These are phyloP conservation scores for Dermatophagoides farinae DNA, from an alignment of 1,140 invertebrate species.

Conservation along the genomic window DNA sequence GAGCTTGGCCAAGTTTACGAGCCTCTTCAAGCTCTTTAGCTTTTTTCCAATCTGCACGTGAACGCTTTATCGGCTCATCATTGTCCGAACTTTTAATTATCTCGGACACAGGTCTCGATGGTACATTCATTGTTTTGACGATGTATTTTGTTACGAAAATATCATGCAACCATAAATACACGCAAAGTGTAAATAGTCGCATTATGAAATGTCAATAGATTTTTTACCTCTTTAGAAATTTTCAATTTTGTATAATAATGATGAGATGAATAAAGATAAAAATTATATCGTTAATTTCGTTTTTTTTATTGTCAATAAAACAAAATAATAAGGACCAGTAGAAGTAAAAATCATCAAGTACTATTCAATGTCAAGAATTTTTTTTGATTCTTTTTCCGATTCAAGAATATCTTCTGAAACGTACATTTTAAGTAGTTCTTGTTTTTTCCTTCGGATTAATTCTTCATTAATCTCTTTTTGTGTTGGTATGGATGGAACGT, in stretches of 20 bases:
- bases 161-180: too few relatives aligned
- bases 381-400: constrained; percentile 20
- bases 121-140: constrained; percentile 16
- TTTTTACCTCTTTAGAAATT: too few relatives aligned
- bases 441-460: constrained; percentile 61
- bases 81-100: constrained; percentile 41
- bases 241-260: too few relatives aligned
- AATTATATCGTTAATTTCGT: too few relatives aligned
- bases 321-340: neutral
- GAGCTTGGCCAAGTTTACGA: constrained; percentile 89
- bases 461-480: constrained; percentile 77
- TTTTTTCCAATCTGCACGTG: constrained; percentile 74
- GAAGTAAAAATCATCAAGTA: neutral
- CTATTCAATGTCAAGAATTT: constrained; percentile 19
- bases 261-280: too few relatives aligned
- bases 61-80: constrained; percentile 69
- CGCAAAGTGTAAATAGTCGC: too few relatives aligned
- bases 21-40: constrained; percentile 95
- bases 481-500: constrained; percentile 55
- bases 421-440: constrained; percentile 48
- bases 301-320: neutral
- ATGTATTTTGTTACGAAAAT: too few relatives aligned
- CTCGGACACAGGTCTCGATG: constrained; percentile 34
- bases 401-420: constrained; percentile 24
- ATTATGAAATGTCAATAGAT: too few relatives aligned